Percentiles rank a stretch among this genome's conserved stretches.
These are phyloP conservation scores for Dasypus novemcinctus DNA, from an alignment of 2,113 vertebrate species.

Conservation along the genomic window DNA sequence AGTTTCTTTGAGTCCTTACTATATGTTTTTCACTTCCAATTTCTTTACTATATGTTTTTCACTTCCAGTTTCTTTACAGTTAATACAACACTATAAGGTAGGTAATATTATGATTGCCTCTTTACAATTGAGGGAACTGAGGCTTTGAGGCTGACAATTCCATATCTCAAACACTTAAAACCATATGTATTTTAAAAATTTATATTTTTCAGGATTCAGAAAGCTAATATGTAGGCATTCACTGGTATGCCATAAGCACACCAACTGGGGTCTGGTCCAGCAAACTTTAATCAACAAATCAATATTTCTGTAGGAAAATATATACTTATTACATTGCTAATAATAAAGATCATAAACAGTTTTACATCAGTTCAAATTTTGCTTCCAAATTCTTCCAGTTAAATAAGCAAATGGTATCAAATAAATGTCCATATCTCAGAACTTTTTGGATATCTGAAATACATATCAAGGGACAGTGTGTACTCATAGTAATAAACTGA, in stretches of 20 bases:
- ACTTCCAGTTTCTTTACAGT: too few relatives aligned
- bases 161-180: not conserved
- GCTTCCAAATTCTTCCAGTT: slow-evolving; percentile 9
- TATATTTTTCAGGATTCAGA: not conserved
- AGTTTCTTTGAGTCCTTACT: too few relatives aligned
- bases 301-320: not conserved
- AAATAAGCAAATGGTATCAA: not conserved
- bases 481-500: not conserved
- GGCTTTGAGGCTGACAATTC: not conserved
- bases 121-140: too few relatives aligned
- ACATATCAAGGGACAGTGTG: not conserved
- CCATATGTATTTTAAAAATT: not conserved
- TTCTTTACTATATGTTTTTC: too few relatives aligned
- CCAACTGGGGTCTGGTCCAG: not conserved
- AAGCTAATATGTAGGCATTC: not conserved
- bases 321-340: not conserved
- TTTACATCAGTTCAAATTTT: slow-evolving; percentile 19
- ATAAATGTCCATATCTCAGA: not conserved
- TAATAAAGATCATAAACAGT: not conserved
- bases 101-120: too few relatives aligned
- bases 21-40: too few relatives aligned
- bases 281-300: not conserved
- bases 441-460: slow-evolving; percentile 9
- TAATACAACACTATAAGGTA: too few relatives aligned
- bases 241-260: not conserved